Base-by-base conservation (phyloP, 2,113 vertebrate species). In the Zosterops pallidus region DNA sequence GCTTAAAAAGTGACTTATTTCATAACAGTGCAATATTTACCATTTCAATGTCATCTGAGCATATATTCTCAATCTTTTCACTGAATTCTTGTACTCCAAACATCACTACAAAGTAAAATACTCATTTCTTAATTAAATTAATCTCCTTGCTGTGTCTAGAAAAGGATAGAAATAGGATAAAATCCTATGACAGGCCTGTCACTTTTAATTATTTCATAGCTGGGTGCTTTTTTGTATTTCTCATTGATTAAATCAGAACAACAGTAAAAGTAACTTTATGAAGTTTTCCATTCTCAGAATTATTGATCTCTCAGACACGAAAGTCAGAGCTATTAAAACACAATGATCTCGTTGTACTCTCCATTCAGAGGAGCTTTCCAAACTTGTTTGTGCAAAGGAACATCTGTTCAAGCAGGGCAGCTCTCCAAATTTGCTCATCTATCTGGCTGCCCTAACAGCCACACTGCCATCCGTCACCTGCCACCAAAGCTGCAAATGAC, bases 101-200 rank as follows among this genome's bases (percentile, higher is more conserved):
- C 75, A 67, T 15, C 11, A 77, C 7, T 31, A 37, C 46, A 47
- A 78, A 64, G 62, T 53, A 80, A 82, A 94, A 92, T 18, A 35
- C 6, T 86, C 16, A 69, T 72, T 86, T 39, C 25, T 50, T 80
- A 50, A 59, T 88, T 74, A 88, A 93, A 94, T 80, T 62, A 88
- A 69, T 68, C 18, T 8, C 63, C 49, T 93, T 94, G 41, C 39
- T 64, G 5, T 55, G 22, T 62, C 55, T 82, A 52, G 25, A 71
- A 87, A 85, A 3, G 9, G 22, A 72, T 1, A 90, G 28, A 94
- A 91, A 56, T 16, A 79, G n/a, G 42, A 68, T 41, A 71, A 87
- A 87, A 67, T 25, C 15, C 11, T 46, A 17, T 31, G 42, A 79
- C 28, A 55, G 59, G 22, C 25, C 41, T 57, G 23, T 42, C 14